These are phyloP conservation scores for Cephalopholis sonnerati DNA, from an alignment of 2,113 vertebrate species.

Conservation along the genomic window DNA sequence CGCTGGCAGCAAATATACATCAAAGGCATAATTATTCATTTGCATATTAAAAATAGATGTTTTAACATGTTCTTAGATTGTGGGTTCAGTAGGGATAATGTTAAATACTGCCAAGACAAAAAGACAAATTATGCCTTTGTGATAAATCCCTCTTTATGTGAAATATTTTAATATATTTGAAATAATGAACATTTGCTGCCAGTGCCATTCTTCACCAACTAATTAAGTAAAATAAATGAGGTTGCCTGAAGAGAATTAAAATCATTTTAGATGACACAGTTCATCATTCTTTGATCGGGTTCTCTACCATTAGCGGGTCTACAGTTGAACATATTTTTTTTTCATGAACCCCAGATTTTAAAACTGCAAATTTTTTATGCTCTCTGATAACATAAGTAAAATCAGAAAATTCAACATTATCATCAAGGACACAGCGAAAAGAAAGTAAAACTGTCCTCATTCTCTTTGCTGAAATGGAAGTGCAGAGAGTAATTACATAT, in stretches of 20 bases:
- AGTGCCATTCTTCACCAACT: neutral
- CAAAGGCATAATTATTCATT: constrained; percentile 9
- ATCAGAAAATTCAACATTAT: constrained; percentile 5
- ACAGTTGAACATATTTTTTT: too few species aligned
- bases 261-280: neutral
- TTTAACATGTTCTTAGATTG: constrained; percentile 20
- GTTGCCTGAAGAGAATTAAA: neutral
- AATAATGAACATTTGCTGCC: constrained; percentile 16
- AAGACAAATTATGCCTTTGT: neutral
- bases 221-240: constrained; percentile 30
- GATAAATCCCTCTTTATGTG: constrained; percentile 6
- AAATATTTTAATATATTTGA: constrained; percentile 23
- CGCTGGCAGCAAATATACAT: neutral
- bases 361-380: neutral
- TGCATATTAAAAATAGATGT: constrained; percentile 16
- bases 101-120: neutral
- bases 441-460: neutral
- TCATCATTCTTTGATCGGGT: constrained; percentile 18
- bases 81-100: neutral
- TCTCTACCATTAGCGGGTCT: neutral
- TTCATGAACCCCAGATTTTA: neutral
- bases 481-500: constrained; percentile 50
- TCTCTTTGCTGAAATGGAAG: constrained; percentile 14
- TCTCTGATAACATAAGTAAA: neutral
- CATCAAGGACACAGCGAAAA: constrained; percentile 6